Evolutionary conservation across 2,797 vertebrate species (phyloP), one percentile per base, ranked within the genome.

Genomic region (Diplodus sargus): DNA sequence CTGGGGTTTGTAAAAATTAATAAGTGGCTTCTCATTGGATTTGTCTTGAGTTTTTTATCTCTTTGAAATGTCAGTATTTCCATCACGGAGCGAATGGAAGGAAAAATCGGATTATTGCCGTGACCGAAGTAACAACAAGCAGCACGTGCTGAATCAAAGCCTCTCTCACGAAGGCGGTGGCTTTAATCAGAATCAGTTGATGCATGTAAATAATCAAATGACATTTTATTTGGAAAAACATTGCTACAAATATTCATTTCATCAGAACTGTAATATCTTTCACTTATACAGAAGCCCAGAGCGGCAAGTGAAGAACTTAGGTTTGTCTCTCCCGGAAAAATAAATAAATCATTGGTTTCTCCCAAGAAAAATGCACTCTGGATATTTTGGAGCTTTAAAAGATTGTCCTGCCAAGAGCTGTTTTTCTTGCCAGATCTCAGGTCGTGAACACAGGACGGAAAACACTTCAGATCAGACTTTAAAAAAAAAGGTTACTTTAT

Each of bases 141-240:
- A 66, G 57, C 45, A 49, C 76, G 81, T 30, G 23, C 4, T 39
- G 3, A 62, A 83, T 91, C 67, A 90, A 82, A 87, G 78, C 56
- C 15, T 72, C 51, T 11, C 10, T 39, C 39, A 63, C 39, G 30
- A 68, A 60, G 71, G 52, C 54, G 25, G 30, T 78, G 51, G 34
- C 60, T 78, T 82, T 82, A 87, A 83, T 70, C 56, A 56, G 51
- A 83, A 87, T 84, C 85, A 90, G 53, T 83, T 92, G 79, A 86
- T 81, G 9, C 39, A 45, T 22, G 4, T 17, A 30, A 59, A 20
- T 20, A 69, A 73, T 71, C 13, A 66, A 70, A 74, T 72, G 48
- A 67, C 10, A 39, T 11, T 39, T 39, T 39, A 39, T 39, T 68
- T 64, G 25, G 28, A 57, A 76, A 82, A 43, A 23, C 34, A 47